phyloP scores from a whole-genome alignment of 2,113 vertebrate genomes.

The Capreolus pygargus region DNA sequence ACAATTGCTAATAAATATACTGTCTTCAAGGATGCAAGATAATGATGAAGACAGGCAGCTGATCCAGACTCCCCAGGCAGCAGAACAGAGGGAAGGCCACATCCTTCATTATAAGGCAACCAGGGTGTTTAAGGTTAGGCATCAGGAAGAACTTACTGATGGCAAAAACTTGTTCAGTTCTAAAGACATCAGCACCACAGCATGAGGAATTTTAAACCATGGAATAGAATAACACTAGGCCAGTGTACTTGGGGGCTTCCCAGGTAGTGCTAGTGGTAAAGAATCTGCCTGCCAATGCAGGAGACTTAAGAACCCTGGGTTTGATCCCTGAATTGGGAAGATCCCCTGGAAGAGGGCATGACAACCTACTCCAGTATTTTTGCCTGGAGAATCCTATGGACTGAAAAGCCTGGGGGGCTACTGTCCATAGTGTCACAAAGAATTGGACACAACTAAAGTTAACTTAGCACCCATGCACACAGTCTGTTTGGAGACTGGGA shows the following conservation, averaged over 20 bases:
- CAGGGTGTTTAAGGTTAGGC: not conserved
- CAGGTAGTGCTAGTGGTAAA: not conserved
- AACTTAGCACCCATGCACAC: not conserved
- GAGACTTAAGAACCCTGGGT: not conserved
- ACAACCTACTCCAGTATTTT: not conserved
- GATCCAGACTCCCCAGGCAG: not conserved
- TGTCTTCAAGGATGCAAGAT: not conserved
- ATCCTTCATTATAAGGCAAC: slow-evolving; percentile 14
- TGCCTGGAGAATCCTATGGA: not conserved
- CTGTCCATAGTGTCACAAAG: not conserved
- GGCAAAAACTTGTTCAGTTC: not conserved
- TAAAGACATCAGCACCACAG: not conserved
- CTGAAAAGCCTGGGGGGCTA: not conserved
- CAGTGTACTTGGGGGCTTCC: not conserved
- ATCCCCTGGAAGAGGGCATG: not conserved
- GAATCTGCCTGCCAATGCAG: not conserved
- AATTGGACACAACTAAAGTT: not conserved
- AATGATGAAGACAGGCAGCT: not conserved
- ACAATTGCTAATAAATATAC: not conserved
- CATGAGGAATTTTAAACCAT: not conserved
- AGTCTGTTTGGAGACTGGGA: not conserved
- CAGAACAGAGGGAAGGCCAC: not conserved
- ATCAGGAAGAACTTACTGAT: not conserved
- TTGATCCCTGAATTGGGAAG: not conserved
- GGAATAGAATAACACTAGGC: not conserved